A percentile compares a stretch with the other conserved stretches of the same genome.
Evolutionary conservation across 2,113 vertebrate species (phyloP).

Genomic region (Pterocles orientalis): DNA sequence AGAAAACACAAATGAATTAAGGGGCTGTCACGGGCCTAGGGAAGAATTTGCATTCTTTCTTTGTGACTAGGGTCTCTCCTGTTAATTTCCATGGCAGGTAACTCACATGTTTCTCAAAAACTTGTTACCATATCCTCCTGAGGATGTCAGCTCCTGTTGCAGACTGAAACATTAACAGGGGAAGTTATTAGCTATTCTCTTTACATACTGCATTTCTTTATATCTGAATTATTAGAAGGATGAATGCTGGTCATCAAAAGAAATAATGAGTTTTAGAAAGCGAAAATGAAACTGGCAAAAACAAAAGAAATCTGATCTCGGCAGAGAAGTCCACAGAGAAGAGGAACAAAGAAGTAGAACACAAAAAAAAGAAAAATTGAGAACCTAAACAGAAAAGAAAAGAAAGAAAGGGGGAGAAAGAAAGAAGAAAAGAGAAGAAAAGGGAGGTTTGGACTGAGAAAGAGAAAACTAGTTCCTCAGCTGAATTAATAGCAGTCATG

Average conservation of each 20-base stretch:
- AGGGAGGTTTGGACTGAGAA: not conserved
- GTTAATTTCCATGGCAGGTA: slow-evolving; percentile 26
- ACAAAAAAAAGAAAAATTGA: slow-evolving; percentile 30
- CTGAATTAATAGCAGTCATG: not conserved
- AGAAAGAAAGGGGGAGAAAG: not conserved
- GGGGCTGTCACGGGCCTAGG: not conserved
- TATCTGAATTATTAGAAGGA: slow-evolving; percentile 68
- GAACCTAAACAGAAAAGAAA: not conserved
- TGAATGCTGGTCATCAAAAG: slow-evolving; percentile 69
- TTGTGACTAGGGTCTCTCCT: not conserved
- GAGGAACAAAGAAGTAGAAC: slow-evolving; percentile 60
- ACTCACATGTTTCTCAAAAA: slow-evolving; percentile 38
- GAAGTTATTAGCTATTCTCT: slow-evolving; percentile 66
- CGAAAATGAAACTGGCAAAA: slow-evolving; percentile 71
- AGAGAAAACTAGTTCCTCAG: not conserved
- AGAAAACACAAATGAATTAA: slow-evolving; percentile 45
- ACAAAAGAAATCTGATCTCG: slow-evolving; percentile 66
- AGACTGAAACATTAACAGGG: slow-evolving; percentile 41
- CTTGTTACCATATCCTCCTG: slow-evolving; percentile 14
- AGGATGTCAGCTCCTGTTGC: slow-evolving; percentile 11
- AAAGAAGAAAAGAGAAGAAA: not conserved
- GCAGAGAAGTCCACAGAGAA: slow-evolving; percentile 62
- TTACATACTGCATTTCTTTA: slow-evolving; percentile 58
- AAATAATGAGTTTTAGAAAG: slow-evolving; percentile 70
- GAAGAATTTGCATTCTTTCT: slow-evolving; percentile 15